Base-by-base conservation (phyloP, 2,113 vertebrate genomes). In the Vulpes vulpes region DNA sequence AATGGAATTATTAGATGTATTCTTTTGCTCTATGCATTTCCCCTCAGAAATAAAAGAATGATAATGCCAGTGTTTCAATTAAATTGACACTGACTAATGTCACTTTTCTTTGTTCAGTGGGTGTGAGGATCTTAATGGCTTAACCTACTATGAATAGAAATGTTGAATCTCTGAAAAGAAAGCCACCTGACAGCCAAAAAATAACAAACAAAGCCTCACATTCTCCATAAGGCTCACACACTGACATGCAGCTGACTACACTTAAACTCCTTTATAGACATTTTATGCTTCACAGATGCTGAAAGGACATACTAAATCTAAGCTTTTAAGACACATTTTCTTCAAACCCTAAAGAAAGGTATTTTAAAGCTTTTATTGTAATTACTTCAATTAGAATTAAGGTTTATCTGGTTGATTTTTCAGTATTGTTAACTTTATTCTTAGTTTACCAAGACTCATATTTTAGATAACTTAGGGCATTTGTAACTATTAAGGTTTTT, bases 351-450 rank as follows among this genome's bases (percentile, higher is more conserved):
- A 43, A 82, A 81, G 83, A 51, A 11, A 67, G 57, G 27, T n/a
- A 79, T 55, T 32, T n/a, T 62, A 64, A 96, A 71, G 17, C 20
- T 73, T 83, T 53, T 86, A 89, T 55, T n/a, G 32, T 57, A 78
- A 92, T 95, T 64, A 65, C 94, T 97, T 95, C 5, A 81, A 71
- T 27, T 78, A 92, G 19, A 95, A 90, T 79, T 2, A 64, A 94
- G 23, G 3, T 30, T 86, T 82, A 59, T 84, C 7, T 88, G 14
- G 11, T 86, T 83, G 60, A 74, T 71, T 84, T 91, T 97, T 88
- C 62, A 83, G 12, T 82, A 55, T 64, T 82, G 9, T 82, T 85
- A 81, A 89, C n/a, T 89, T 74, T 95, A 57, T 62, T 89, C n/a
- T 84, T 79, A 55, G 16, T 82, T 92, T 85, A 38, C 6, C 62